Conservation (phyloP, 1,140 invertebrate species). For the Nylanderia fulva region DNA sequence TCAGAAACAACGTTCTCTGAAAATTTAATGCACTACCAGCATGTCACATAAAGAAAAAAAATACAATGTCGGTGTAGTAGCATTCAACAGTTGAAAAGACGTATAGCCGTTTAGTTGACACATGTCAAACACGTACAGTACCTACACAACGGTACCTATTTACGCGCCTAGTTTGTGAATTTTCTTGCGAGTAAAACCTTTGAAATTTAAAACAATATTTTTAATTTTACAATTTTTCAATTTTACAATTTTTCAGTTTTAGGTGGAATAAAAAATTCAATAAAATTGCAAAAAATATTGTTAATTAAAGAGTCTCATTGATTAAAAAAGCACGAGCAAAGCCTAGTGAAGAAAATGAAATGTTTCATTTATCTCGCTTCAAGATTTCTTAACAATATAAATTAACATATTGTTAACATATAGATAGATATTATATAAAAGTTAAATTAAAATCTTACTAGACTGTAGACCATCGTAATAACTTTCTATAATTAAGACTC, state of each 20-base stretch:
- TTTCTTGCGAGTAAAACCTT: neutral
- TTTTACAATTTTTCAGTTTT: no score
- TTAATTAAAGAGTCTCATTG: neutral
- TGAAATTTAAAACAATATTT: neutral
- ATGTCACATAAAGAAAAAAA: conserved; percentile 6
- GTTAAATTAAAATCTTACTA: conserved; percentile 1
- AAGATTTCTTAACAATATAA: neutral
- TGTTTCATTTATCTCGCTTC: neutral
- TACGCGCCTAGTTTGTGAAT: neutral
- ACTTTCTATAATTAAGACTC: neutral
- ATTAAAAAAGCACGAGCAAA: neutral
- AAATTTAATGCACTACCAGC: neutral
- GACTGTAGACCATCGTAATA: neutral
- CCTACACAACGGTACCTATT: neutral
- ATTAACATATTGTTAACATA: neutral
- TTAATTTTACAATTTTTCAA: neutral
- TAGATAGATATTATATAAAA: neutral
- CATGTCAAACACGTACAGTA: neutral
- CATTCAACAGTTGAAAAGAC: neutral
- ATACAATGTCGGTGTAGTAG: neutral
- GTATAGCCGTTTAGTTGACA: neutral
- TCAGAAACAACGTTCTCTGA: neutral
- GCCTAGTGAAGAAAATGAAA: no score
- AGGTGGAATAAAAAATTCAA: neutral
- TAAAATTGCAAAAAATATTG: neutral